Base-by-base conservation (phyloP, 1,140 invertebrate species). In the Drepana arcuata region DNA sequence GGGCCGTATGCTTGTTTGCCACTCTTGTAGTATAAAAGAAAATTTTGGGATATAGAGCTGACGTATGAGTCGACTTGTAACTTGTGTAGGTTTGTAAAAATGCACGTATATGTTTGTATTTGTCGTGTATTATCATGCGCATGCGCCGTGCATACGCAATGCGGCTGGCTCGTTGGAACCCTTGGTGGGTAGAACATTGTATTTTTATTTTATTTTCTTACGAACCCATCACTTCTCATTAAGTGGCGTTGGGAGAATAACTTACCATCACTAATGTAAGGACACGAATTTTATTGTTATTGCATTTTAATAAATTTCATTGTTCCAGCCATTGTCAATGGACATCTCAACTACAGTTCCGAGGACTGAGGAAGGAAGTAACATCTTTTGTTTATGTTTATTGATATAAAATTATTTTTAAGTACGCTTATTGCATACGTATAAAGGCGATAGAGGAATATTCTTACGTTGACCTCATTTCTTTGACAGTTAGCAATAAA, bases 201-300 rank as follows among this genome's bases (percentile, higher is more conserved):
- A 59, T 78, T 74, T 79, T 75, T 75, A 56, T 64, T 68, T 57
- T 60, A 78, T 79, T 82, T 82, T 82, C 78, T 72, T 74, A 78
- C 55, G 74, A 82, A 82, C 78, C 71, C 78, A 82, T 82, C 74
- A 82, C 65, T 82, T 82, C 78, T 82, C 74, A 82, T 82, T 82
- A 82, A 82, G 65, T 69, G 69, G 65, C 78, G 78, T 78, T 78
- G 71, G 72, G 67, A 79, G 78, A 82, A 82, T 82, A 82, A 74
- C 56, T 82, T 82, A 72, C 59, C 74, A 79, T 79, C 55, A 39
- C 48, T 77, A 79, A 82, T 79, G 74, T 82, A 71, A 74, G 74
- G 71, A 72, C 71, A 79, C 65, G 71, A 74, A 71, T 79, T 79
- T 81, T 81, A 81, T 81, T 81, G 77, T 78, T 81, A 81, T 79